These are phyloP conservation scores for Terrapene triunguis DNA, from an alignment of 2,113 vertebrate species.

Conservation along the genomic window DNA sequence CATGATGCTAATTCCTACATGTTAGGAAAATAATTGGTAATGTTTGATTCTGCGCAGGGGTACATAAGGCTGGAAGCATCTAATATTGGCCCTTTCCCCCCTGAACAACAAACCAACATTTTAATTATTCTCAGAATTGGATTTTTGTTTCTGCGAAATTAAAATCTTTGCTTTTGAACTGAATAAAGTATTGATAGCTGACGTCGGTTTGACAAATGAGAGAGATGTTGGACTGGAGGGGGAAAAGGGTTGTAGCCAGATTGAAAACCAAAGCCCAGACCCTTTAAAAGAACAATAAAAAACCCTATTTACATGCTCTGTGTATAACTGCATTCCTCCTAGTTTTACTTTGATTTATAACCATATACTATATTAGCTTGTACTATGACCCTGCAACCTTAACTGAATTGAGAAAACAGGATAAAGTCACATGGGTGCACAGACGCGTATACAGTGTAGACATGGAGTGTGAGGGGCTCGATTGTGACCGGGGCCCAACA, in stretches of 20 bases:
- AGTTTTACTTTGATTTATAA: constrained; percentile 20
- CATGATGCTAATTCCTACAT: constrained; percentile 11
- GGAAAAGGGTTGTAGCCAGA: constrained; percentile 64
- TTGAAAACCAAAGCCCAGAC: constrained; percentile 62
- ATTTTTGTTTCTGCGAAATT: constrained; percentile 47
- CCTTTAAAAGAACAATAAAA: constrained; percentile 70
- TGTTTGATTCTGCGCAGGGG: not conserved
- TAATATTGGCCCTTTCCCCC: constrained; percentile 26
- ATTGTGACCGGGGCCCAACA: not conserved
- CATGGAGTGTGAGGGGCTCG: not conserved
- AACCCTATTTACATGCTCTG: constrained; percentile 44
- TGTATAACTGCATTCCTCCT: constrained; percentile 38
- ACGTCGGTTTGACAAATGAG: constrained; percentile 32
- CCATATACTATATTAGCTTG: not conserved
- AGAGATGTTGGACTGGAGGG: constrained; percentile 37
- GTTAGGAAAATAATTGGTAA: constrained; percentile 39
- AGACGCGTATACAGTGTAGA: not conserved
- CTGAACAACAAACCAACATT: constrained; percentile 18
- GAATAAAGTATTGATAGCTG: constrained; percentile 45
- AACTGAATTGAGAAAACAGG: constrained; percentile 10
- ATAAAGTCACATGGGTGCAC: not conserved
- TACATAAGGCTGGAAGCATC: constrained; percentile 27
- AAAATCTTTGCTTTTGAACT: constrained; percentile 26
- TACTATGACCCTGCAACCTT: constrained; percentile 31
- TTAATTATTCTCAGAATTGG: constrained; percentile 70